These are phyloP conservation scores for Trimorus sp. DNA, from an alignment of 2,888 invertebrate species.

Conservation along the genomic window DNA sequence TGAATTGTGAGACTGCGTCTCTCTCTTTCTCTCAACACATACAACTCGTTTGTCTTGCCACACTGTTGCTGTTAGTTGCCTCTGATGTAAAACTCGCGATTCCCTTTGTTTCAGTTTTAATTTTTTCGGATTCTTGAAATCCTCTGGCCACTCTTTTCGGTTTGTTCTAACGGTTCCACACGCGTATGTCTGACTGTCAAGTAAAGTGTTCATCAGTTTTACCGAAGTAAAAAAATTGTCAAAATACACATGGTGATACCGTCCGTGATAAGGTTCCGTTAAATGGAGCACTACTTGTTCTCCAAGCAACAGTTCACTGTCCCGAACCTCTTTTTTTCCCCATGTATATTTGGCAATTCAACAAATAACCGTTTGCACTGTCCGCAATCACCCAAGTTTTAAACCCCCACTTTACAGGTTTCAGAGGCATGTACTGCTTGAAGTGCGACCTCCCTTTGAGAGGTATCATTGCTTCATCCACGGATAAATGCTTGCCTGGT, in stretches of 20 bases:
- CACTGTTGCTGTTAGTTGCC: conserved; percentile 4
- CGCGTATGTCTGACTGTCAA: conserved; percentile 18
- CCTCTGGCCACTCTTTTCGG: conserved; percentile 15
- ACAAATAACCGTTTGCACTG: conserved; percentile 18
- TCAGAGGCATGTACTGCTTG: conserved; percentile 33
- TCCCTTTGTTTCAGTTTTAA: conserved; percentile 18
- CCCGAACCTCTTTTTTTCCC: conserved; percentile 13
- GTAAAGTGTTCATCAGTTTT: conserved; percentile 18
- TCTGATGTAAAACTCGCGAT: conserved; percentile 11
- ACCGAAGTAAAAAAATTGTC: conserved; percentile 39
- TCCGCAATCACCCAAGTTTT: conserved; percentile 26
- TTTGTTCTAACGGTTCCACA: conserved; percentile 28
- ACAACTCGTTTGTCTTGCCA: conserved; percentile 29
- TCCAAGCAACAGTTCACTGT: conserved; percentile 15
- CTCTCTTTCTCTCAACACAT: neutral
- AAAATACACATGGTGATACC: conserved; percentile 13
- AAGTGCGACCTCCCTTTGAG: conserved; percentile 20
- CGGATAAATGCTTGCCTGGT: conserved; percentile 20
- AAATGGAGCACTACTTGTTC: conserved; percentile 36
- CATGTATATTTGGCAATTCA: conserved; percentile 8
- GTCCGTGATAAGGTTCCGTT: conserved; percentile 19
- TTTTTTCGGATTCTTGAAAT: conserved; percentile 14
- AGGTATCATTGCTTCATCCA: conserved; percentile 30
- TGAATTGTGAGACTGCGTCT: no score
- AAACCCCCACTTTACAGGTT: conserved; percentile 28